Evolutionary conservation across 1,140 invertebrate genomes (phyloP).

Genomic region (Diploscapter pachys): DNA sequence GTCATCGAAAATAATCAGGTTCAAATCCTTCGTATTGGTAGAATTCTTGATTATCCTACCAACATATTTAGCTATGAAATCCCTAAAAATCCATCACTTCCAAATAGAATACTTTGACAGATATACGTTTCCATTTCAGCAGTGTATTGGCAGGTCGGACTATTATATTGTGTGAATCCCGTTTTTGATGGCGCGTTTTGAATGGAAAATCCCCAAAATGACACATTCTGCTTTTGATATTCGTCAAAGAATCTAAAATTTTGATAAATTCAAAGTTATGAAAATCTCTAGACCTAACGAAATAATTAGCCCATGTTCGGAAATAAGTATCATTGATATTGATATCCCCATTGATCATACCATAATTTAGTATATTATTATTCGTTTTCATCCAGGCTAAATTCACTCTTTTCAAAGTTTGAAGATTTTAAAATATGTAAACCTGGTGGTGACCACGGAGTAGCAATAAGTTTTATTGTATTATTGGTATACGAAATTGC

Average conservation of each 20-base stretch:
- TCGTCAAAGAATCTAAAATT: constrained; percentile 28
- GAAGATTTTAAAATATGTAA: neutral
- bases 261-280: neutral
- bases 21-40: constrained; percentile 16
- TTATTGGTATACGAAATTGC: constrained; percentile 24
- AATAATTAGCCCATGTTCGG: constrained; percentile 18
- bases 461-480: constrained; percentile 1
- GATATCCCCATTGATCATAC: constrained; percentile 1
- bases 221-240: constrained; percentile 12
- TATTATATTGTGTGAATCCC: constrained; percentile 15
- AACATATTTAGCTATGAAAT: constrained; percentile 18
- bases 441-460: constrained; percentile 1
- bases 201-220: constrained; percentile 26
- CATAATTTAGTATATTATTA: constrained; percentile 13
- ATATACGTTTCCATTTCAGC: constrained; percentile 16
- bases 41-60: constrained; percentile 7
- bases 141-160: constrained; percentile 4
- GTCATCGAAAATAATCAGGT: constrained; percentile 24
- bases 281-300: constrained; percentile 10
- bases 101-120: constrained; percentile 5
- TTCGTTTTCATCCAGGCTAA: constrained; percentile 31
- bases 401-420: constrained; percentile 6
- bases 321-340: constrained; percentile 15
- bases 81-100: constrained; percentile 14
- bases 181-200: constrained; percentile 16